A percentile compares a stretch with the other conserved stretches of the same genome.
Conservation (phyloP, 2,888 invertebrate genomes). For the Aporophyla lueneburgensis region DNA sequence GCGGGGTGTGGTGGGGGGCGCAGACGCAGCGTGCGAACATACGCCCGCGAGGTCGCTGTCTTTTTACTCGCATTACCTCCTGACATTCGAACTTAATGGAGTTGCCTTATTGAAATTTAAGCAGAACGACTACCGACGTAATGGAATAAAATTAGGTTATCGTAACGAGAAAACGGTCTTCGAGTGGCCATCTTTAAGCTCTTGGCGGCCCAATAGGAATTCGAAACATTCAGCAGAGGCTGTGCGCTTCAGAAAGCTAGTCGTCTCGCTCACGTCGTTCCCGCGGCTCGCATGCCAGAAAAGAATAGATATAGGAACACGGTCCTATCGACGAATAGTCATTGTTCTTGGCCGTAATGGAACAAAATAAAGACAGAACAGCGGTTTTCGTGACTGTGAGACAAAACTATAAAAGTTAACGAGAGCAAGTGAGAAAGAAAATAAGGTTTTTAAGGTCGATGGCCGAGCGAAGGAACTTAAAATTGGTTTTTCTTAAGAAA, state of each 20-base stretch:
- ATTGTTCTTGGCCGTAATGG: slow-evolving; percentile 90
- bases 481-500: slow-evolving; percentile 87
- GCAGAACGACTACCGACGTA: slow-evolving; percentile 84
- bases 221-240: slow-evolving; percentile 82
- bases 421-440: slow-evolving; percentile 80
- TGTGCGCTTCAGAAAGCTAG: slow-evolving; percentile 71
- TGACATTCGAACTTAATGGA: slow-evolving; percentile 89
- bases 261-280: slow-evolving; percentile 78
- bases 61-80: slow-evolving; percentile 87
- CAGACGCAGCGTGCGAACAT: slow-evolving; percentile 79
- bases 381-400: slow-evolving; percentile 90
- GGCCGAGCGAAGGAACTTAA: slow-evolving; percentile 89
- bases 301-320: slow-evolving; percentile 83
- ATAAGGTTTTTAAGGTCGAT: slow-evolving; percentile 89
- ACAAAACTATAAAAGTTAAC: slow-evolving; percentile 77
- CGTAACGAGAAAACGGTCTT: slow-evolving; percentile 88
- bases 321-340: slow-evolving; percentile 85
- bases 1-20: slow-evolving; percentile 46
- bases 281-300: slow-evolving; percentile 71
- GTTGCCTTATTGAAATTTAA: slow-evolving; percentile 88
- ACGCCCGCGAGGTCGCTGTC: slow-evolving; percentile 85
- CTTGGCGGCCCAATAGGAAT: slow-evolving; percentile 88
- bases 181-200: slow-evolving; percentile 89
- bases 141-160: slow-evolving; percentile 89
- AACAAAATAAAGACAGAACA: slow-evolving; percentile 90